Base-by-base conservation (phyloP, 1,140 invertebrate species). In the Andrena cerasifolii region DNA sequence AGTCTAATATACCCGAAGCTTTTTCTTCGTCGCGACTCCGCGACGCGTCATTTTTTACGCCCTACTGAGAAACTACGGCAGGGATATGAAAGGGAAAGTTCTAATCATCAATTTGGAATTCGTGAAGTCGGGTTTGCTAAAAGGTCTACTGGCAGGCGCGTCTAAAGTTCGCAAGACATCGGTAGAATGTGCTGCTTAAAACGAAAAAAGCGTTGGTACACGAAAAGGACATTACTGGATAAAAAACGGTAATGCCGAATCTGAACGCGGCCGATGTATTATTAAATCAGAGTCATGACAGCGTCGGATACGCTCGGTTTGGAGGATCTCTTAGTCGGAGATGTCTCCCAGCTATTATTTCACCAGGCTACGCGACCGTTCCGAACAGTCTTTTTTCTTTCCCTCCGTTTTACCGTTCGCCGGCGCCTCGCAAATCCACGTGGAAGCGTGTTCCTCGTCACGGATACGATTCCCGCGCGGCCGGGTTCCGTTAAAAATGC, bases 401-500 rank as follows among this genome's bases (percentile, higher is more conserved):
- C 8, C 5, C 12, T 7, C 5, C 16, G 1, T 26, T 21, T 68
- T 47, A 31, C 33, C 18, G 3, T 21, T 14, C 43, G 36, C n/a
- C 16, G 53, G 36, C 66, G 31, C 14, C 53, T 82, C 31, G 28
- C 43, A 61, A 74, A 65, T 56, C 74, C 26, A 70, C 31, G 4
- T n/a, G 26, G 26, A 47, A 80, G 28, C 36, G 26, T 54, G 43
- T 43, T 43, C 18, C 12, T 51, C 62, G 43, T 79, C 51, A 72
- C 10, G 31, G 12, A 33, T 28, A 61, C 54, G 58, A 49, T 8
- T 51, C 47, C 33, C 40, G 6, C 2, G 33, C 18, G 31, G 33
- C 2, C 26, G 6, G 8, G 31, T 51, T 28, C 68, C 24, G 26
- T 86, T 82, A 83, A 86, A 87, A 79, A 85, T 83, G 70, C 74